Conservation (phyloP, 2,888 invertebrate species). For the Periphyllus acericola region DNA sequence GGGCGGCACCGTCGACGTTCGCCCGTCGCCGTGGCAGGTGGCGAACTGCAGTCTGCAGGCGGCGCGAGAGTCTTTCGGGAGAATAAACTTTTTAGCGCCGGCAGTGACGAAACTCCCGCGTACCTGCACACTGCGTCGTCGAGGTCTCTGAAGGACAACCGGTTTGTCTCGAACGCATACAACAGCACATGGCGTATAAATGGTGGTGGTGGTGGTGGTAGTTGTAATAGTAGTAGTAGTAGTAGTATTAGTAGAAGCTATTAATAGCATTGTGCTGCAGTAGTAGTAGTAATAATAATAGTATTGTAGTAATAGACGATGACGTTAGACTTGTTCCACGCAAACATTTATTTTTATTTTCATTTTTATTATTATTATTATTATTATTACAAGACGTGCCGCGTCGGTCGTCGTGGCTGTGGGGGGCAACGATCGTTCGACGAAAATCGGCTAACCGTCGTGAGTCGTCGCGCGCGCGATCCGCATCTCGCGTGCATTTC, state of each 20-base stretch:
- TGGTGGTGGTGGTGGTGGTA: background rate
- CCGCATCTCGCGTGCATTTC: background rate
- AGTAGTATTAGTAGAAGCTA: conserved; percentile 9
- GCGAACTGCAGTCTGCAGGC: no score
- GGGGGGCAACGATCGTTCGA: background rate
- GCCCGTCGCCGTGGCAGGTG: background rate
- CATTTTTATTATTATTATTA: background rate
- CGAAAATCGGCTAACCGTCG: conserved; percentile 7
- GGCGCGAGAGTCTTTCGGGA: conserved; percentile 10
- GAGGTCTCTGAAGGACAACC: conserved; percentile 55
- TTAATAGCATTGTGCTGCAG: background rate
- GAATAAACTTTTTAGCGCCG: conserved; percentile 34
- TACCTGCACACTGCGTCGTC: background rate
- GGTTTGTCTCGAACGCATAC: conserved; percentile 40
- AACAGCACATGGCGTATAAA: no score
- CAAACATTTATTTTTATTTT: background rate
- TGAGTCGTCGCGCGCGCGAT: no score
- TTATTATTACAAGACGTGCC: no score
- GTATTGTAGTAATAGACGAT: background rate
- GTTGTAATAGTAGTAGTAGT: background rate
- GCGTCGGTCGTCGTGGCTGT: background rate
- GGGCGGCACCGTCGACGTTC: background rate
- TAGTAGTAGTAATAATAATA: background rate
- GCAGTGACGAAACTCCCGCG: conserved; percentile 36
- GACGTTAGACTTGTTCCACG: conserved; percentile 9